These are phyloP conservation scores for Miltochrista miniata DNA, from an alignment of 2,888 invertebrate species.

Conservation along the genomic window DNA sequence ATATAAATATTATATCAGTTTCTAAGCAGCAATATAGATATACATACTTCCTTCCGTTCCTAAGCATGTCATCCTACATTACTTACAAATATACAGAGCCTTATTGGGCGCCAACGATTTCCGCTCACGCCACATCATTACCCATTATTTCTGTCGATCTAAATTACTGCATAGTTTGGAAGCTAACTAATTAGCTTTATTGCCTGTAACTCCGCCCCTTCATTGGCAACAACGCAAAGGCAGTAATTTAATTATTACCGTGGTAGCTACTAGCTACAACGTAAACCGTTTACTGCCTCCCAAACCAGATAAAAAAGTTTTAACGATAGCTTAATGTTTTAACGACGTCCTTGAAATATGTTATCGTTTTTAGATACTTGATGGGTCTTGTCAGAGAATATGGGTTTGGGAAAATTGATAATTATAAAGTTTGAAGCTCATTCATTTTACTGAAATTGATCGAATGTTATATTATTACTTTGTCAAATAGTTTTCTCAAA, in stretches of 20 bases:
- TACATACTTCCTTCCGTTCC: too few relatives aligned
- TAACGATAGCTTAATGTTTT: conserved; percentile 39
- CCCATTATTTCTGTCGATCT: conserved; percentile 35
- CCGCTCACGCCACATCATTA: too few relatives aligned
- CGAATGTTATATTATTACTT: too few relatives aligned
- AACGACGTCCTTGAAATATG: conserved; percentile 10
- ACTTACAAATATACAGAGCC: too few relatives aligned
- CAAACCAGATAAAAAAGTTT: conserved; percentile 54
- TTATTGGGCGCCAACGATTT: too few relatives aligned
- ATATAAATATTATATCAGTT: too few relatives aligned
- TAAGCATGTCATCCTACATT: too few relatives aligned
- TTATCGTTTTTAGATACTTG: conserved; percentile 1
- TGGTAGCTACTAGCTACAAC: conserved; percentile 38
- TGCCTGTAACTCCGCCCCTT: conserved; percentile 55
- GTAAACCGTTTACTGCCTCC: conserved; percentile 45
- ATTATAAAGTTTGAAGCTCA: too few relatives aligned
- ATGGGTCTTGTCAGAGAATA: not conserved
- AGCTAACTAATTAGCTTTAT: conserved; percentile 70
- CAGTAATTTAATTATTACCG: conserved; percentile 66
- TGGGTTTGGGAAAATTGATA: not conserved
- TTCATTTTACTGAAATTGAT: too few relatives aligned
- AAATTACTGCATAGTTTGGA: conserved; percentile 72
- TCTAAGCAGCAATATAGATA: too few relatives aligned
- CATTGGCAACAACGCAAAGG: conserved; percentile 46
- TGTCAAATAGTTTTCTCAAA: too few relatives aligned